Evolutionary conservation across 1,140 invertebrate genomes (phyloP), one percentile per base, ranked within the genome.

Genomic region (Bathynomus jamesi): DNA sequence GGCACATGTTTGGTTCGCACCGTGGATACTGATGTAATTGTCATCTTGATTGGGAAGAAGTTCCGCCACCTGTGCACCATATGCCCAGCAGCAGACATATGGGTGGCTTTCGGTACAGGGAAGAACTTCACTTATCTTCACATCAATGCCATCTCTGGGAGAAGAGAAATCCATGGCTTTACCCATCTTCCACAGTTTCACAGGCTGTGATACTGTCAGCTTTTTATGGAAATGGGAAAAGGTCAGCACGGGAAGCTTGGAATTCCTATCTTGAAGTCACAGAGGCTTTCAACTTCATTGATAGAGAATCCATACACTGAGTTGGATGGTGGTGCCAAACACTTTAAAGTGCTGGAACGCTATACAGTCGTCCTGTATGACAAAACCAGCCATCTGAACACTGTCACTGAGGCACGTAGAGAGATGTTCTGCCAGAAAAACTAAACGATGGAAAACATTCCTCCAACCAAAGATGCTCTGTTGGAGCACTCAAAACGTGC

Each of bases 1-100:
- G 73, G 21, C 29, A 63, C 67, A 24, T 30, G 77, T 10, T 24
- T 75, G 3, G 70, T 80, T 28, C 69, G 66, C 8, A 78, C 73
- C 60, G 64, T 73, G 68, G 76, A 80, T 32, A 80, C 78, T 7
- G 79, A 79, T 76, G 78, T 79, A 28, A 70, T 80, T 28, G 74
- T 79, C 2, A 11, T 78, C 25, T 46, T 13, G 29, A 30, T n/a
- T n/a, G n/a, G n/a, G n/a, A n/a, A n/a, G n/a, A n/a, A n/a, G n/a
- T n/a, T n/a, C n/a, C n/a, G n/a, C n/a, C n/a, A n/a, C n/a, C n/a
- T n/a, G n/a, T n/a, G n/a, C n/a, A n/a, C n/a, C n/a, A n/a, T n/a
- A n/a, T n/a, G n/a, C 25, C 53, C 24, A n/a, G n/a, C n/a, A n/a
- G n/a, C n/a, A n/a, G n/a, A n/a, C n/a, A n/a, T n/a, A n/a, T n/a